These are phyloP conservation scores for Acipenser oxyrinchus DNA, from an alignment of 2,797 vertebrate species.

Conservation along the genomic window DNA sequence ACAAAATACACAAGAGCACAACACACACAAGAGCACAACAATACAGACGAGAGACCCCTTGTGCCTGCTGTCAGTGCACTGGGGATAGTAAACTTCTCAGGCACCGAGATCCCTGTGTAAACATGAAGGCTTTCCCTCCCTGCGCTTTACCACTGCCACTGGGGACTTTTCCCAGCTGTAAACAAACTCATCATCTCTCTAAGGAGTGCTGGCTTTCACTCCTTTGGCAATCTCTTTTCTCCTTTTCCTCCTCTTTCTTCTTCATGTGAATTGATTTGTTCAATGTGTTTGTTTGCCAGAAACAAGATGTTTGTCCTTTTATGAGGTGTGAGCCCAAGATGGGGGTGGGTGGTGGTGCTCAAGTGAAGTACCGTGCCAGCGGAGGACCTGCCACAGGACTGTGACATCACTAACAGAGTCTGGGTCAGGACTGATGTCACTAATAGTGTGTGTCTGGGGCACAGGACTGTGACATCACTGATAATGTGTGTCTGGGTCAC, in stretches of 20 bases:
- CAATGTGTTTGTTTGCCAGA: constrained; percentile 6
- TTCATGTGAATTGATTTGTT: neutral
- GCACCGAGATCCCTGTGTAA: neutral
- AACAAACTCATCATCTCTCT: constrained; percentile 9
- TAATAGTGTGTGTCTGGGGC: too few relatives aligned
- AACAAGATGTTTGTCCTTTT: neutral
- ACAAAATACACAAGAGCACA: too few relatives aligned
- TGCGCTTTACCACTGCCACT: constrained; percentile 5
- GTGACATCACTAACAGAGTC: too few relatives aligned
- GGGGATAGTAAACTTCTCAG: neutral
- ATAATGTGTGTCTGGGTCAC: too few relatives aligned
- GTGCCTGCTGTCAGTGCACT: neutral
- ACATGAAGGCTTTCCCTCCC: too few relatives aligned
- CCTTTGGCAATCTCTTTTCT: neutral
- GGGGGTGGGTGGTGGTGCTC: neutral
- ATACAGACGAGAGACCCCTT: neutral
- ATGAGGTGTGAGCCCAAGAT: constrained; percentile 2
- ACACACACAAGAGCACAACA: too few relatives aligned
- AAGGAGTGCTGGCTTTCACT: neutral
- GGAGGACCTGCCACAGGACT: too few relatives aligned
- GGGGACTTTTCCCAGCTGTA: constrained; percentile 5
- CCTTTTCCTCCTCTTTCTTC: neutral
- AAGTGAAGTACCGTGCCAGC: neutral
- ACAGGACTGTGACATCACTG: too few relatives aligned
- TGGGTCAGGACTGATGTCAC: too few relatives aligned